phyloP scores from a whole-genome alignment of 2,113 vertebrate genomes.

The Thomomys bottae region DNA sequence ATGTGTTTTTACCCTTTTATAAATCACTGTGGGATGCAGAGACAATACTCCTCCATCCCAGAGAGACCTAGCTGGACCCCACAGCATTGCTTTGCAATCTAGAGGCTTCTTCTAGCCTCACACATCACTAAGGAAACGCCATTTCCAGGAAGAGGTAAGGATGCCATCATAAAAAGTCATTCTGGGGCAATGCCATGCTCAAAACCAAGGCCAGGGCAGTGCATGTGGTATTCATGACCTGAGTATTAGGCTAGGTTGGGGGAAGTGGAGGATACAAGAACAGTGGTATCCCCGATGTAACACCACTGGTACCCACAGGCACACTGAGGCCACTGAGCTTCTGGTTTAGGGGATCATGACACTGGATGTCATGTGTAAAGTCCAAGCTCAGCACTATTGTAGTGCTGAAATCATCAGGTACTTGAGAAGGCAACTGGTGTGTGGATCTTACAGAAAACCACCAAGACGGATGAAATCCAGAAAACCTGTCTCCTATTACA shows the following conservation, averaged over 20 bases:
- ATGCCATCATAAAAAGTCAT: not conserved
- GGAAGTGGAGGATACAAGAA: not conserved
- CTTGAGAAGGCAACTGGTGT: not conserved
- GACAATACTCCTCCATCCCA: not conserved
- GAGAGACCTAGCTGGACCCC: not conserved
- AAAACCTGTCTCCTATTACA: not conserved
- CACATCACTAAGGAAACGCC: not conserved
- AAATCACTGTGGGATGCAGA: not conserved
- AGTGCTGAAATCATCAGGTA: not conserved
- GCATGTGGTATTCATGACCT: not conserved
- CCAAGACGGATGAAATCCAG: not conserved
- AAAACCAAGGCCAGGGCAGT: not conserved
- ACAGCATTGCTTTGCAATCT: not conserved
- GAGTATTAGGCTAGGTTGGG: not conserved
- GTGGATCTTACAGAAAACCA: not conserved
- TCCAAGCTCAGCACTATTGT: not conserved
- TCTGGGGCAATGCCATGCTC: not conserved
- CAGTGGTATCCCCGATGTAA: no score
- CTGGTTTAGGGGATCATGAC: not conserved
- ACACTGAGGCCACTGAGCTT: not conserved
- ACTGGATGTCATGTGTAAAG: not conserved
- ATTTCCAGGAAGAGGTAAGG: not conserved
- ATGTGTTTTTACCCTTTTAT: not conserved
- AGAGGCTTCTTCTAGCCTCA: not conserved
- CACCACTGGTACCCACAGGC: accelerated